Percentiles rank a stretch among this genome's conserved stretches.
These are phyloP conservation scores for Artemia franciscana DNA, from an alignment of 1,140 invertebrate genomes.

Conservation along the genomic window DNA sequence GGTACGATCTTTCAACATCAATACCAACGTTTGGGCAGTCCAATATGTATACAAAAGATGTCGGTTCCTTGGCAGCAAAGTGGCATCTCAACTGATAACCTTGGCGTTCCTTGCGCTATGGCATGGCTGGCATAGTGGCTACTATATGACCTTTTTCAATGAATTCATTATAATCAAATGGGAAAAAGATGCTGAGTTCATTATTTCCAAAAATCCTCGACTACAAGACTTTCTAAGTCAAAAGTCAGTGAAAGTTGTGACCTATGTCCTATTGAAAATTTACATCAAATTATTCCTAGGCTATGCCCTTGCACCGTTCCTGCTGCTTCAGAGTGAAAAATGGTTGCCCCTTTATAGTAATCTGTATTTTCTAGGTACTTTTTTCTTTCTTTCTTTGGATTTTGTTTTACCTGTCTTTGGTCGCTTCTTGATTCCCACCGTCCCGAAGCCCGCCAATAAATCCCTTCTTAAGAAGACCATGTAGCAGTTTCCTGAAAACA, in stretches of 20 bases:
- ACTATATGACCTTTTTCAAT: constrained; percentile 72
- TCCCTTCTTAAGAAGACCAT: too few species aligned
- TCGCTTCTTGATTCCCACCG: neutral
- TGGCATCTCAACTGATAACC: constrained; percentile 55
- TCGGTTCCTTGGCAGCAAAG: constrained; percentile 61
- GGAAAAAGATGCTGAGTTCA: constrained; percentile 39
- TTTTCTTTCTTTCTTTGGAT: neutral
- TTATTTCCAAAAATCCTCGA: constrained; percentile 17
- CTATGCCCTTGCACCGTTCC: constrained; percentile 57
- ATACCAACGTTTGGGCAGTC: constrained; percentile 75
- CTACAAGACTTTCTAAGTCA: constrained; percentile 19
- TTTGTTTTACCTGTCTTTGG: neutral
- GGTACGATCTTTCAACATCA: constrained; percentile 71
- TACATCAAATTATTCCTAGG: constrained; percentile 62
- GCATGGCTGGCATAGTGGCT: constrained; percentile 71
- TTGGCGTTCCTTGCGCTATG: constrained; percentile 69
- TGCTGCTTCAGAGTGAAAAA: constrained; percentile 26
- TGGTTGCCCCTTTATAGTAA: neutral
- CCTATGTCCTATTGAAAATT: constrained; percentile 34
- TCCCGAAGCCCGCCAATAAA: too few species aligned
- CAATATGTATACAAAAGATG: constrained; percentile 72
- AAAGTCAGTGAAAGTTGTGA: constrained; percentile 17
- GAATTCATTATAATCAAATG: constrained; percentile 70
- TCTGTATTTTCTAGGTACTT: neutral
- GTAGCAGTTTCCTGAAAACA: too few species aligned